These are phyloP conservation scores for Alexandromys fortis DNA, from an alignment of 2,113 vertebrate species.

Conservation along the genomic window DNA sequence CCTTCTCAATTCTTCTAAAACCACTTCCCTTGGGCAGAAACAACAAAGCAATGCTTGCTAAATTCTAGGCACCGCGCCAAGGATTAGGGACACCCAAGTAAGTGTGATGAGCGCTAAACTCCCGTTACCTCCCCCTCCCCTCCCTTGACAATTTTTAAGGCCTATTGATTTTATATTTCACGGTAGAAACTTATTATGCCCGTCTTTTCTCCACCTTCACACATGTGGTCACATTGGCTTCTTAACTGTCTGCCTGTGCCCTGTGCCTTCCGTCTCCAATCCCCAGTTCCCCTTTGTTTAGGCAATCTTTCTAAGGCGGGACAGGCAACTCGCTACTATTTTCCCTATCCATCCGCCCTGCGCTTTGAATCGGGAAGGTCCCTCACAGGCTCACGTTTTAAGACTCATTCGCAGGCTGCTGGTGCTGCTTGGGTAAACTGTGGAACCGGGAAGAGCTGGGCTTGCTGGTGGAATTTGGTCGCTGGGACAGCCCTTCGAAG, in stretches of 20 bases:
- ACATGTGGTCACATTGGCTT: background rate
- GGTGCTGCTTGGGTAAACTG: background rate
- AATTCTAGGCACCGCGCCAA: slow-evolving; percentile 37
- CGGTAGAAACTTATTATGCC: background rate
- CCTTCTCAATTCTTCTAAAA: slow-evolving; percentile 65
- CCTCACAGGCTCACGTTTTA: background rate
- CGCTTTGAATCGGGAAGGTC: background rate
- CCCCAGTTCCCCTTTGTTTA: background rate
- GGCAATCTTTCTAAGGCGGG: background rate
- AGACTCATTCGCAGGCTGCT: background rate
- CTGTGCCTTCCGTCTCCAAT: background rate
- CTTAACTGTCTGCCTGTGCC: background rate
- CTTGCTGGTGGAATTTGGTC: background rate
- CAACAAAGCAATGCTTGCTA: slow-evolving; percentile 38
- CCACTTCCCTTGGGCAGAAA: slow-evolving; percentile 63
- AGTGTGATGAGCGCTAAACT: background rate
- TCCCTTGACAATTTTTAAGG: background rate
- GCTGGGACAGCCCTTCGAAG: background rate
- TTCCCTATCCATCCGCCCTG: no score
- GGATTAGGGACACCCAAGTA: slow-evolving; percentile 30
- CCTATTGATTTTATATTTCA: slow-evolving; percentile 51
- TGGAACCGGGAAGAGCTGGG: background rate
- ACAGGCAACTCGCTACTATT: background rate
- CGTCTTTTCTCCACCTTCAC: background rate
- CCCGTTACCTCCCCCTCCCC: background rate